Evolutionary conservation across 2,888 invertebrate species (phyloP).

Genomic region (Drosophila atroscutellata): DNA sequence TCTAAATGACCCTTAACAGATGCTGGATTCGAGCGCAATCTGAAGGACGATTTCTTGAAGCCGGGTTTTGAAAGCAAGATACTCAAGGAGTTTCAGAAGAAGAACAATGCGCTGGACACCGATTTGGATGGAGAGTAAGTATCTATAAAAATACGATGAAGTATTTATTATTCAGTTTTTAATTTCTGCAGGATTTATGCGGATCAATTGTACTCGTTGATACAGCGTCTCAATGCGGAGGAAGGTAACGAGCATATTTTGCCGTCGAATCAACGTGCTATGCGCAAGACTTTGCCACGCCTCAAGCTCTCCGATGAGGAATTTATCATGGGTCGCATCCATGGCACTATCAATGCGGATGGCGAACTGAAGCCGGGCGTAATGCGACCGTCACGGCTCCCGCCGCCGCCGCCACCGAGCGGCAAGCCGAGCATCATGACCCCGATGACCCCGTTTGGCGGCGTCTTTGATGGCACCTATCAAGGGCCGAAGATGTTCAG

Average conservation of each 20-base stretch:
- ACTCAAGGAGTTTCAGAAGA: constrained; percentile 81
- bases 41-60: constrained; percentile 87
- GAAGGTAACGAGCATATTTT: constrained; percentile 71
- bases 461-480: constrained; percentile 84
- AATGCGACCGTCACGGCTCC: constrained; percentile 52
- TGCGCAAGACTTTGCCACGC: constrained; percentile 33
- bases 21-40: constrained; percentile 79
- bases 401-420: constrained; percentile 69
- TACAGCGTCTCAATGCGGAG: constrained; percentile 83
- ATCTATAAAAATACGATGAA: not conserved
- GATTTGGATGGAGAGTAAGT: constrained; percentile 87
- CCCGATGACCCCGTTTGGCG: constrained; percentile 81
- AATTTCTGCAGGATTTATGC: constrained; percentile 77
- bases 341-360: constrained; percentile 82
- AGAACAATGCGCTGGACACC: constrained; percentile 83
- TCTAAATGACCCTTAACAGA: constrained; percentile 37
- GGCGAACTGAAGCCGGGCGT: constrained; percentile 61
- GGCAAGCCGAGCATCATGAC: constrained; percentile 78
- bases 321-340: constrained; percentile 83
- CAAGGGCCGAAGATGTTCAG: constrained; percentile 85
- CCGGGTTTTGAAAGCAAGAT: constrained; percentile 85
- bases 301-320: constrained; percentile 83
- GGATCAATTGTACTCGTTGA: constrained; percentile 83
- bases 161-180: not conserved
- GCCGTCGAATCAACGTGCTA: constrained; percentile 74